Conservation (phyloP, 2,888 invertebrate genomes). For the Cheilosia variabilis region DNA sequence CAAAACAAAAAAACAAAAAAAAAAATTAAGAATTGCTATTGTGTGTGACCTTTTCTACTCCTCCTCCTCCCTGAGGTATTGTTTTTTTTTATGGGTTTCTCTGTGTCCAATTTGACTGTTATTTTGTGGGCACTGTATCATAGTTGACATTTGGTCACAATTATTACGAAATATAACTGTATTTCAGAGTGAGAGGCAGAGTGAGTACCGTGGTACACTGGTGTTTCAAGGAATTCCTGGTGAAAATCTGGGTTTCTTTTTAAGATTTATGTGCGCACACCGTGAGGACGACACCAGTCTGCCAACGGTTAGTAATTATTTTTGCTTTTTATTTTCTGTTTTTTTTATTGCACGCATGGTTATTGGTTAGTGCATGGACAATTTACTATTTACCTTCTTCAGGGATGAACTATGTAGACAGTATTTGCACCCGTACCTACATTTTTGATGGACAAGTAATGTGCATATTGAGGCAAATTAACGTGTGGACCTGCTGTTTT, state of each 20-base stretch:
- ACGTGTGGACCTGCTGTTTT: too few relatives aligned
- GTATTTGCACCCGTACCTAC: too few relatives aligned
- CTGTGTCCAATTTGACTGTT: slow-evolving; percentile 67
- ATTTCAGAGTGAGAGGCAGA: slow-evolving; percentile 55
- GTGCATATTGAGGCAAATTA: too few relatives aligned
- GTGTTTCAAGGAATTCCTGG: slow-evolving; percentile 57
- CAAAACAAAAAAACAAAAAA: slow-evolving; percentile 46
- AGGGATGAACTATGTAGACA: too few relatives aligned
- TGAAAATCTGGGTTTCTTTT: slow-evolving; percentile 25
- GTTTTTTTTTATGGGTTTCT: slow-evolving; percentile 42
- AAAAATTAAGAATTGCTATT: slow-evolving; percentile 76
- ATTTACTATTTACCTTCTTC: too few relatives aligned
- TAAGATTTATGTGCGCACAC: slow-evolving; percentile 67
- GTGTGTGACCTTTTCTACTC: slow-evolving; percentile 75
- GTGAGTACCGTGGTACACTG: slow-evolving; percentile 18
- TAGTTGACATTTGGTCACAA: slow-evolving; percentile 74
- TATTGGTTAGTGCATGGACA: too few relatives aligned
- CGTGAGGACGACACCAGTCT: slow-evolving; percentile 43
- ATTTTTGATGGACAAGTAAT: too few relatives aligned
- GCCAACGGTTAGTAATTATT: slow-evolving; percentile 62
- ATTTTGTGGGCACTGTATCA: slow-evolving; percentile 71
- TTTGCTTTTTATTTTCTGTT: slow-evolving; percentile 33
- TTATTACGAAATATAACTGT: slow-evolving; percentile 74
- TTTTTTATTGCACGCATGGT: slow-evolving; percentile 13
- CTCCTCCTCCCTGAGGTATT: slow-evolving; percentile 54